Evolutionary conservation across 53 echinoderm and acorn worm genomes (phyloP), one percentile per base, ranked within the genome.

Genomic region (Pentamera pediparva): DNA sequence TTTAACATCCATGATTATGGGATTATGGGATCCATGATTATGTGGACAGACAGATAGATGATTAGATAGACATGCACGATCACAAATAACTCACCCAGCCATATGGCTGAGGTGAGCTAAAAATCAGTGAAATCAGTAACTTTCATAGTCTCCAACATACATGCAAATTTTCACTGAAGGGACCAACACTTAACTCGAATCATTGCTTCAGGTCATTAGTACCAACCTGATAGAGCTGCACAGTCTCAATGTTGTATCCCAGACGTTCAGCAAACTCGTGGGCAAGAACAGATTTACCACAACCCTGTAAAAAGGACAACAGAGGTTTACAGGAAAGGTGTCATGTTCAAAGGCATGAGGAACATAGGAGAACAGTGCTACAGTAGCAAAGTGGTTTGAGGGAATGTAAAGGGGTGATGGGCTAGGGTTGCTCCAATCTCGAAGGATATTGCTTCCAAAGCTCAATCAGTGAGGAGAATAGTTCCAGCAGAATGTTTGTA

Each of bases 221-320:
- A 67, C 67, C n/a, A 75, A 98, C 98, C 98, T 98, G 98, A 56
- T 98, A 98, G 21, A 98, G 74, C 92, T 92, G 92, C 6, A 98
- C 88, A 32, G 89, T 92, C 61, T 98, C 98, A 35, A 92, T 61
- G 50, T 89, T 92, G 74, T 98, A 98, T 19, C 98, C 98, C 31
- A 98, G 76, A 6, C 59, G 77, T 58, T 88, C 89, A 3, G 98
- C 98, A 88, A 98, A 92, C 60, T 92, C 86, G 41, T 72, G 88
- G 19, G 84, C 88, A 30, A 98, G 67, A 19, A 98, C 79, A 56
- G 88, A 92, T 62, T 98, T 98, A 0, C 98, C 98, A 81, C 98
- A 98, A 8, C 98, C 98, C 98, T 98, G 78, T 0, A 39, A 22
- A 56, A 51, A 76, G 62, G 12, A 59, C 36, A 81, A 65, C 10